A percentile compares a stretch with the other conserved stretches of the same genome.
phyloP scores from a whole-genome alignment of 1,140 invertebrate species.

The Myzus persicae region DNA sequence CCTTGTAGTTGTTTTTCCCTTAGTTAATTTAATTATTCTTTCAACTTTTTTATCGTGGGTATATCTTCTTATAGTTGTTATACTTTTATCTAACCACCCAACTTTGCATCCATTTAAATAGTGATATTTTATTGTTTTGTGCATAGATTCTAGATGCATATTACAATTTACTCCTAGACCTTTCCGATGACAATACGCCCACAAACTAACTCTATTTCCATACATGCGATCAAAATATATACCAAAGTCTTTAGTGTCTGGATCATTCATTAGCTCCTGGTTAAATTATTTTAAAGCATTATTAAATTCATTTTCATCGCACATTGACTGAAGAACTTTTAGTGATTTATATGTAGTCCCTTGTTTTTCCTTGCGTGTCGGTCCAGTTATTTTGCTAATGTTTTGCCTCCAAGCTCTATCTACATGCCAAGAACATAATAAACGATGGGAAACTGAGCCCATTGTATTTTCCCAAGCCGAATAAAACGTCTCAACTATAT shows the following conservation, averaged over 20 bases:
- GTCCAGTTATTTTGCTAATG: not conserved
- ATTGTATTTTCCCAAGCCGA: not conserved
- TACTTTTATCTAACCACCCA: not conserved
- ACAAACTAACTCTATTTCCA: not conserved
- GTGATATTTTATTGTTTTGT: not conserved
- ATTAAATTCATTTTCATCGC: too few species aligned
- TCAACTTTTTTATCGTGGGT: not conserved
- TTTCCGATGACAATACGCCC: not conserved
- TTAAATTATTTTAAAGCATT: conserved; percentile 7
- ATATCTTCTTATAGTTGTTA: not conserved
- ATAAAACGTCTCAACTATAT: too few species aligned
- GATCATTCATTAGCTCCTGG: not conserved
- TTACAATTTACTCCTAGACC: not conserved
- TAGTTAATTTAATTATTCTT: too few species aligned
- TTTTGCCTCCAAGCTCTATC: not conserved
- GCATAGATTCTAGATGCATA: conserved; percentile 1
- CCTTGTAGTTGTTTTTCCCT: not conserved
- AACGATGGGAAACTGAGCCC: not conserved
- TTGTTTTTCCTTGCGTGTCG: not conserved
- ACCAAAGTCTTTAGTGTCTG: not conserved
- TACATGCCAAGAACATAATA: not conserved
- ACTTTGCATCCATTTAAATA: conserved; percentile 1
- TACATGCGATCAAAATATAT: not conserved
- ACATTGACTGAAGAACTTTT: conserved; percentile 7
- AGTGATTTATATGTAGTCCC: not conserved